Conservation (phyloP, 2,888 invertebrate genomes). For the Troides aeacus region DNA sequence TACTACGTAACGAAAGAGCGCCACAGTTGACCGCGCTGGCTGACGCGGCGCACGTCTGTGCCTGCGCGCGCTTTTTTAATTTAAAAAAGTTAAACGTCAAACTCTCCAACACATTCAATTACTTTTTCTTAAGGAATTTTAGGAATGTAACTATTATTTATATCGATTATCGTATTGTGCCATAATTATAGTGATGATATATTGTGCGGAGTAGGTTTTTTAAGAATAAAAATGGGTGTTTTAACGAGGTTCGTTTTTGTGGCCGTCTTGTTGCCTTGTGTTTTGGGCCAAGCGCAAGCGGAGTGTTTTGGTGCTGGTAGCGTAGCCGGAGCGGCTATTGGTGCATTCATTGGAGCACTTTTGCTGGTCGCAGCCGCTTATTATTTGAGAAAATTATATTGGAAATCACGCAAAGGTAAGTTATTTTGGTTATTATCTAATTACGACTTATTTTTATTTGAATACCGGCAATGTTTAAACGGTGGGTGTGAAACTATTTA, state of each 20-base stretch:
- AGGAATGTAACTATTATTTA: slow-evolving; percentile 63
- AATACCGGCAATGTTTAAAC: background rate
- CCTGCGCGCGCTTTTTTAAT: slow-evolving; percentile 35
- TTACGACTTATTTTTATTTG: slow-evolving; percentile 13
- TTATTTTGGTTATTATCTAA: slow-evolving; percentile 29
- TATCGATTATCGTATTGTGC: slow-evolving; percentile 58
- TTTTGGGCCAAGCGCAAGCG: slow-evolving; percentile 68
- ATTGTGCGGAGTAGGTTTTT: slow-evolving; percentile 36
- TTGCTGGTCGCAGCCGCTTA: slow-evolving; percentile 79
- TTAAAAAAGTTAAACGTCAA: slow-evolving; percentile 46
- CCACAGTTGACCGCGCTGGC: slow-evolving; percentile 69
- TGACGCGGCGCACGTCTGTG: slow-evolving; percentile 60
- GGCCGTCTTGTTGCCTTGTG: slow-evolving; percentile 69
- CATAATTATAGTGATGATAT: slow-evolving; percentile 70
- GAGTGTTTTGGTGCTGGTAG: slow-evolving; percentile 84
- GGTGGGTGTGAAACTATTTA: slow-evolving; percentile 5
- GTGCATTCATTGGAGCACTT: slow-evolving; percentile 84
- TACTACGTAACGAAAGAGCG: slow-evolving; percentile 32
- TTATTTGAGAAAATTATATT: slow-evolving; percentile 82
- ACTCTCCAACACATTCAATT: slow-evolving; percentile 51
- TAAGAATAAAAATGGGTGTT: slow-evolving; percentile 68
- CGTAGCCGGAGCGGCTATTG: slow-evolving; percentile 85
- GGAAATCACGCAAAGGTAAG: slow-evolving; percentile 81
- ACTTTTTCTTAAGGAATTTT: slow-evolving; percentile 49
- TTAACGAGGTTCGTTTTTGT: slow-evolving; percentile 65